Base-by-base conservation (phyloP, 2,888 invertebrate species). In the Zaprionus lineosus region DNA sequence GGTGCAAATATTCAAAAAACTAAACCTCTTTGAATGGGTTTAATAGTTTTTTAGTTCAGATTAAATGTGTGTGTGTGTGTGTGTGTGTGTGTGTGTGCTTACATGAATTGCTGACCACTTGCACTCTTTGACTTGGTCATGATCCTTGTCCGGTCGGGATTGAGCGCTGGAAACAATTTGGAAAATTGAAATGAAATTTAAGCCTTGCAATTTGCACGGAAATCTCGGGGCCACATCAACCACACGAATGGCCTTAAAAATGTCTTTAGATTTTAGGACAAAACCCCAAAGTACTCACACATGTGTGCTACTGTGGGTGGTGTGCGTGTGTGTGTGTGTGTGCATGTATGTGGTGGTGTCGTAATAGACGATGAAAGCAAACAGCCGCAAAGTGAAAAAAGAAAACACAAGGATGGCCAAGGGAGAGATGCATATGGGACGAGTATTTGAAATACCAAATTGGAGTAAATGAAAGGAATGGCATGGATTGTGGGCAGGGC, bases 331-430 rank as follows among this genome's bases (percentile, higher is more conserved):
- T 37, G 26, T 43, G 33, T 33, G 15, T 31, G 15, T 41, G 44
- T 37, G 24, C 41, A 51, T 58, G 57, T 62, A 55, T 73, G 59
- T 72, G n/a, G 65, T 62, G 74, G 79, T 79, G 79, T 74, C 60
- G 75, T 76, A 72, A 79, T 78, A 74, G 78, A 77, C 76, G 79
- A 78, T 78, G 73, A 78, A 78, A 78, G 79, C 74, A 56, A 58
- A 71, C 52, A 71, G 71, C 71, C 74, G 39, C 61, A 76, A 56
- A 64, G 46, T 47, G 56, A 34, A 34, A 28, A 43, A 43, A 50
- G 37, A 53, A 51, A 67, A 60, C 56, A 74, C 72, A 71, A 76
- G 74, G 62, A 51, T 52, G 58, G 48, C 61, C 50, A 56, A 56
- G 64, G 50, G 47, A 62, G n/a, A n/a, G 62, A 59, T 57, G 52